Conservation (phyloP, 2,888 invertebrate species). For the Leucophora obtusa region DNA sequence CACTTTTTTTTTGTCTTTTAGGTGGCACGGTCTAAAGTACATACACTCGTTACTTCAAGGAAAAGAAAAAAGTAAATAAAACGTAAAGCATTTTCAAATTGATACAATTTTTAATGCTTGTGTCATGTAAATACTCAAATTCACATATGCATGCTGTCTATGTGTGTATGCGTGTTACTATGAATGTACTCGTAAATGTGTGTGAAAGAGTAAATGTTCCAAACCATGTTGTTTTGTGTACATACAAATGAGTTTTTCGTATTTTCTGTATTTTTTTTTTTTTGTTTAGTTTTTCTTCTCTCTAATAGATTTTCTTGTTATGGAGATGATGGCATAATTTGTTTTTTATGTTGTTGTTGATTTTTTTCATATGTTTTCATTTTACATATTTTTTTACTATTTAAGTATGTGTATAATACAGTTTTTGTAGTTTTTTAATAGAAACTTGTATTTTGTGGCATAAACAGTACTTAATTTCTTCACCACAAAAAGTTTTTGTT, state of each 20-base stretch:
- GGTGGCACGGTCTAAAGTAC: too few species aligned
- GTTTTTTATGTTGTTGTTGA: background rate
- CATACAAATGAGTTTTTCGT: too few species aligned
- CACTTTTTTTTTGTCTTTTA: too few species aligned
- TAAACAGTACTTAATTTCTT: constrained; percentile 4
- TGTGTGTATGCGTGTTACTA: constrained; percentile 6
- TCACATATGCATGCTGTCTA: background rate
- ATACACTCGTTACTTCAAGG: background rate
- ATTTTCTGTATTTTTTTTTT: too few species aligned
- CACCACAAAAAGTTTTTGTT: constrained; percentile 5
- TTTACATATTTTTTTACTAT: background rate
- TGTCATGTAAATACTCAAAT: background rate
- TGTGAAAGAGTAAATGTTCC: constrained; percentile 1
- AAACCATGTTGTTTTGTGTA: too few species aligned
- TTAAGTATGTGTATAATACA: constrained; percentile 21
- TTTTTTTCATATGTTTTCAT: background rate
- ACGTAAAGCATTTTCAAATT: constrained; percentile 23
- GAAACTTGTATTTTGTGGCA: constrained; percentile 15
- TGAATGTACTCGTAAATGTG: too few species aligned
- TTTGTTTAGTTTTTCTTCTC: constrained; percentile 19
- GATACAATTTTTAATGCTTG: constrained; percentile 14
- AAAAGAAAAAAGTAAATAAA: constrained; percentile 17
- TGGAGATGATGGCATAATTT: constrained; percentile 24
- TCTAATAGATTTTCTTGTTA: background rate
- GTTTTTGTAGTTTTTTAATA: background rate